A percentile compares a stretch with the other conserved stretches of the same genome.
Evolutionary conservation across 1,140 invertebrate genomes (phyloP).

Genomic region (Oncopeltus fasciatus): DNA sequence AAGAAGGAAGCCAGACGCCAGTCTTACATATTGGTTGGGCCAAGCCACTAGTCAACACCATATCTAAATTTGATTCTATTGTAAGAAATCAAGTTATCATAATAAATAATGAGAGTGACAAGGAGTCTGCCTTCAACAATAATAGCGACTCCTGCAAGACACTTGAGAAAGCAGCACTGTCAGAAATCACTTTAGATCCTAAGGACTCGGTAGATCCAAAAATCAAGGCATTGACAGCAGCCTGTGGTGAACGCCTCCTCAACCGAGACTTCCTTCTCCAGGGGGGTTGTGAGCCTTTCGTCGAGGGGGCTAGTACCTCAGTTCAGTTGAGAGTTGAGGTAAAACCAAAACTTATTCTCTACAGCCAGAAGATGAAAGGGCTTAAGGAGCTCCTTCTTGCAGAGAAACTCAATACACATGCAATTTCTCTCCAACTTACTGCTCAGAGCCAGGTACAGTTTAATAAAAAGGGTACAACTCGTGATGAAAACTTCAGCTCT

Average conservation of each 20-base stretch:
- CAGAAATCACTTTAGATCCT: slow-evolving; percentile 33
- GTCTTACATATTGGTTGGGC: slow-evolving; percentile 94
- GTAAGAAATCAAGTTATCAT: slow-evolving; percentile 48
- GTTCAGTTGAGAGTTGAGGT: slow-evolving; percentile 16
- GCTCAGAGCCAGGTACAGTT: slow-evolving; percentile 81
- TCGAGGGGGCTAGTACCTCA: slow-evolving; percentile 29
- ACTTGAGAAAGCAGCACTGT: slow-evolving; percentile 31
- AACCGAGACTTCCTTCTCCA: slow-evolving; percentile 68
- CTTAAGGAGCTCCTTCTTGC: slow-evolving; percentile 73
- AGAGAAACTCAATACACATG: slow-evolving; percentile 84
- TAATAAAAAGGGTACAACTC: slow-evolving; percentile 32
- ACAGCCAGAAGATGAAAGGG: slow-evolving; percentile 90
- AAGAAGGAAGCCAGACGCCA: slow-evolving; percentile 85
- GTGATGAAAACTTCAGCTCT: slow-evolving; percentile 32
- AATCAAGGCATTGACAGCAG: slow-evolving; percentile 62
- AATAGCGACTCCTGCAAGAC: slow-evolving; percentile 28
- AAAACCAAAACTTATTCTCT: slow-evolving; percentile 52
- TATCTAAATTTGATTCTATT: slow-evolving; percentile 83
- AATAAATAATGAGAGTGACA: background rate
- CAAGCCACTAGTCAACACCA: slow-evolving; percentile 81
- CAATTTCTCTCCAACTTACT: slow-evolving; percentile 86
- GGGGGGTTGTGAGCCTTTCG: slow-evolving; percentile 52
- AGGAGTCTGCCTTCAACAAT: slow-evolving; percentile 25
- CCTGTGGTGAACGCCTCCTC: slow-evolving; percentile 65
- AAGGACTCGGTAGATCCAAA: slow-evolving; percentile 44